phyloP scores from a whole-genome alignment of 2,888 invertebrate species.

The Oscheius sp. region DNA sequence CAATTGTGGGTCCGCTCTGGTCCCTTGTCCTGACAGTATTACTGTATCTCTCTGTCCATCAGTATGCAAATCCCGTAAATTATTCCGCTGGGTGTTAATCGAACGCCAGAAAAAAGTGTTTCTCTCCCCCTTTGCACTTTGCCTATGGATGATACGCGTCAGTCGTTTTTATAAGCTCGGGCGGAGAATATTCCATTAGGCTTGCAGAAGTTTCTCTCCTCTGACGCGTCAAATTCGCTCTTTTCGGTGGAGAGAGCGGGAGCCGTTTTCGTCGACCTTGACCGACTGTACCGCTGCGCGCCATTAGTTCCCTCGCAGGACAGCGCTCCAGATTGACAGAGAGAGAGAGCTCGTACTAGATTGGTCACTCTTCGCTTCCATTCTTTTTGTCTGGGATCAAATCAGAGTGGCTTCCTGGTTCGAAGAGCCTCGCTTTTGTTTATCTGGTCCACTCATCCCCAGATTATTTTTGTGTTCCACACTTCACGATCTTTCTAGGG shows the following conservation, averaged over 20 bases:
- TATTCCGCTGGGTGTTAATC: not conserved
- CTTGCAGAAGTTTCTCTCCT: no score
- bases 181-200: not conserved
- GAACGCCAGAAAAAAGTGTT: not conserved
- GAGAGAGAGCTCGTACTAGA: no score
- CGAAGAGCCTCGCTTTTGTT: no score
- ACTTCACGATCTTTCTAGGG: not conserved
- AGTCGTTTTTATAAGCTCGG: slow-evolving; percentile 7
- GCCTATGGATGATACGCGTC: not conserved
- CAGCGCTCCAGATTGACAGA: not conserved
- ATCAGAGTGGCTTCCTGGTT: no score
- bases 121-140: not conserved
- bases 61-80: not conserved
- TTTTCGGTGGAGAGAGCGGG: not conserved
- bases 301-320: slow-evolving; percentile 7
- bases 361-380: no score
- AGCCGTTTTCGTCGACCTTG: slow-evolving; percentile 37
- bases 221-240: no score
- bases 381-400: no score
- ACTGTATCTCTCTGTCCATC: no score
- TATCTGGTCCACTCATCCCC: no score
- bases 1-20: no score
- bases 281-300: slow-evolving; percentile 28
- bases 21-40: no score
- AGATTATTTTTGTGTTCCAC: no score